These are phyloP conservation scores for Chlorops oryzae DNA, from an alignment of 1,140 invertebrate species.

Conservation along the genomic window DNA sequence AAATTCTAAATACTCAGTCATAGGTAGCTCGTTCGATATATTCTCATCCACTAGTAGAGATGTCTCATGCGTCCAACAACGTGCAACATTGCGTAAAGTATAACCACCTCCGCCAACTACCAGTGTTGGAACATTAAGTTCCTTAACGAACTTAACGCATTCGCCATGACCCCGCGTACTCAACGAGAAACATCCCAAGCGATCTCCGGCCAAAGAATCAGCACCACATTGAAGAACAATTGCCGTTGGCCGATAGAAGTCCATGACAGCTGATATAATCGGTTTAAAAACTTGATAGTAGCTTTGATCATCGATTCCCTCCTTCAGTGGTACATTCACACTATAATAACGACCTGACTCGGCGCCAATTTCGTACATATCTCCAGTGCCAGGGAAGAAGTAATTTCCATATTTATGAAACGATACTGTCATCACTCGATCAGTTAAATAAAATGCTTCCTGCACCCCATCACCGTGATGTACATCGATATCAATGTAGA, in stretches of 20 bases:
- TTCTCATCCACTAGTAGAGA: conserved; percentile 85
- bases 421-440: conserved; percentile 98
- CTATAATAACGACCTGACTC: conserved; percentile 92
- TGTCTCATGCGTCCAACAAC: conserved; percentile 99
- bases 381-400: conserved; percentile 96
- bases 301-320: conserved; percentile 93
- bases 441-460: conserved; percentile 98
- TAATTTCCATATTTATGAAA: conserved; percentile 99
- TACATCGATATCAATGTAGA: conserved; percentile 99
- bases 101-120: conserved; percentile 83
- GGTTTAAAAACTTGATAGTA: conserved; percentile 93
- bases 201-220: conserved; percentile 92
- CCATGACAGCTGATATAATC: conserved; percentile 89
- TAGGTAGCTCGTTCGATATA: conserved; percentile 87
- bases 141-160: conserved; percentile 95
- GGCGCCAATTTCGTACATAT: conserved; percentile 96
- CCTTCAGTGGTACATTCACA: conserved; percentile 93
- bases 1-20: conserved; percentile 91
- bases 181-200: conserved; percentile 60
- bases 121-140: conserved; percentile 86
- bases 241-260: conserved; percentile 93
- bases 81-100: conserved; percentile 92
- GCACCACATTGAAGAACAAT: conserved; percentile 98
- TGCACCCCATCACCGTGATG: conserved; percentile 99
- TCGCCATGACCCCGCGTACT: conserved; percentile 77